Evolutionary conservation across 2,113 vertebrate species (phyloP), one percentile per base, ranked within the genome.

Genomic region (Melospiza melodia): DNA sequence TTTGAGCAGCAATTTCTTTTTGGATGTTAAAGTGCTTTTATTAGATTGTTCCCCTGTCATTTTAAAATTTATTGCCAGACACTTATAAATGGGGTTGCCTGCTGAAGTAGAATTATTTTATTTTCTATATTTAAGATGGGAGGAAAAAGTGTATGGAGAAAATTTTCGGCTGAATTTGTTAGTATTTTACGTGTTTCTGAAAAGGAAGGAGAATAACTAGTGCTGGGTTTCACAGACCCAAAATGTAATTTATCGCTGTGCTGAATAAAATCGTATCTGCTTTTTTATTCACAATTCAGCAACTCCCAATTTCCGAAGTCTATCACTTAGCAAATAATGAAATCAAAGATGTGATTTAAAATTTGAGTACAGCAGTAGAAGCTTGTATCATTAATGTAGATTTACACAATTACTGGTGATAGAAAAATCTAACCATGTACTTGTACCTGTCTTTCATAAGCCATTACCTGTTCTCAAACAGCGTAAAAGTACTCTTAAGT

Each of bases 11-110:
- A 95, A 72, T 98, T 98, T 98, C 96, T 98, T 96, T 95, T 96
- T 95, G 95, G 96, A 97, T 92, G 92, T 96, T 95, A 96, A 98
- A 97, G 94, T 97, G 94, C 92, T 97, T 97, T 98, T 97, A 97
- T 98, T 97, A 97, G 97, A 98, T 97, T 97, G 96, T 98, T 98
- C 94, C 95, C 63, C 89, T 98, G 97, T 97, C 97, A 97, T 96
- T 90, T 96, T 90, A 94, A 95, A 96, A 95, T 96, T 96, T 97
- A 97, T 94, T 94, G 62, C 94, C 92, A 66, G 84, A 79, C 90
- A 90, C 95, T 95, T 97, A 96, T 65, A 97, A 95, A 93, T 94
- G 96, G 85, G 86, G 66, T 79, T 87, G 73, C 84, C 83, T 76
- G 72, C 75, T 84, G 69, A 73, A 90, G 59, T 66, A 81, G 68